Evolutionary conservation across 2,797 vertebrate genomes (phyloP).

Genomic region (Heteromormyrus szaboi): DNA sequence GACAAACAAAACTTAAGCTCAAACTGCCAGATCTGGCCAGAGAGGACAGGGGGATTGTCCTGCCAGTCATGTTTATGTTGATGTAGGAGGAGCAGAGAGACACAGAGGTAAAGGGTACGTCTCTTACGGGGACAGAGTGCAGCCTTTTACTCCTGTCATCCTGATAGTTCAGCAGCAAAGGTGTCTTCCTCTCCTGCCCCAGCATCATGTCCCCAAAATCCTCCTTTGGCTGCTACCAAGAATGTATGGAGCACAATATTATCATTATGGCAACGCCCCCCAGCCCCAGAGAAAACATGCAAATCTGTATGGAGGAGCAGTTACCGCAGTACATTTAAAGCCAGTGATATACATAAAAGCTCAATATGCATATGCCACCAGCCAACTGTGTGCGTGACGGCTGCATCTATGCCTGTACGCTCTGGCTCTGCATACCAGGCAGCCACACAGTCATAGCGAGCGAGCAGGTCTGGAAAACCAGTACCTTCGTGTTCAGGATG

Average conservation of each 20-base stretch:
- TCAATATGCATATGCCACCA: not conserved
- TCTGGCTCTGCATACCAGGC: not conserved
- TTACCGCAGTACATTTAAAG: not conserved
- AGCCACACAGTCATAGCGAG: not conserved
- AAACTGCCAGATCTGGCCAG: not conserved
- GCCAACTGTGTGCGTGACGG: not conserved
- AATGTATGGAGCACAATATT: constrained; percentile 19
- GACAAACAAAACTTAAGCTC: not conserved
- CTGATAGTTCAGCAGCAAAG: constrained; percentile 69
- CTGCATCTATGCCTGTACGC: not conserved
- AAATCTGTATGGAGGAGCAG: not conserved
- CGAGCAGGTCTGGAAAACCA: constrained; percentile 39
- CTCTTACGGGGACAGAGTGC: constrained; percentile 50
- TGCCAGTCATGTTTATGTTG: not conserved
- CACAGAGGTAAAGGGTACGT: not conserved
- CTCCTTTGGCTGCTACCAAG: constrained; percentile 60
- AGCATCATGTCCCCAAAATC: constrained; percentile 50
- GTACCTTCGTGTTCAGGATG: constrained; percentile 65
- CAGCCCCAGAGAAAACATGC: not conserved
- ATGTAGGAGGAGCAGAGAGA: not conserved
- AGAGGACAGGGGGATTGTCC: not conserved
- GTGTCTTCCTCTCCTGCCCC: constrained; percentile 34
- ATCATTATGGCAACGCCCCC: not conserved
- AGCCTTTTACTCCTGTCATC: constrained; percentile 62
- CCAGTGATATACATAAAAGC: not conserved